phyloP scores from a whole-genome alignment of 2,888 invertebrate species.

The Latrodectus hesperus region DNA sequence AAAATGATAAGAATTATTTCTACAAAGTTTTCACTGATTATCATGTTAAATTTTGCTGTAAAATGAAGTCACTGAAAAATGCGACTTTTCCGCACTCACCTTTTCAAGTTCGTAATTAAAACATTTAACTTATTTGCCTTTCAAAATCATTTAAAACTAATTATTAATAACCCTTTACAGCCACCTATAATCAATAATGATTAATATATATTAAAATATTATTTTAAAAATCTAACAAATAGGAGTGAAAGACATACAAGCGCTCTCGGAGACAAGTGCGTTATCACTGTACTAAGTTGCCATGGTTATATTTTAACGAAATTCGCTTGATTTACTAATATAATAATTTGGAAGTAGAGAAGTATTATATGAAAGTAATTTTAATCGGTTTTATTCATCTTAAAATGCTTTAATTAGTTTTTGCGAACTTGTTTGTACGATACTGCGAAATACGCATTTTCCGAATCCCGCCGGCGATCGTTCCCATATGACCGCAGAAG shows the following conservation, averaged over 20 bases:
- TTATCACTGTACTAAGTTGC: not conserved
- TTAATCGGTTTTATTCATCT: not conserved
- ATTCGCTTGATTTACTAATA: not conserved
- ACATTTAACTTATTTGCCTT: not conserved
- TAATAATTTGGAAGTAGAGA: not conserved
- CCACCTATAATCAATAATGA: slow-evolving; percentile 14
- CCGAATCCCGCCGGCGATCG: not conserved
- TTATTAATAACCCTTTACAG: not conserved
- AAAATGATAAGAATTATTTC: no score
- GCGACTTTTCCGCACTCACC: not conserved
- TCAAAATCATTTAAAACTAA: not conserved
- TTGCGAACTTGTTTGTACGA: slow-evolving; percentile 49
- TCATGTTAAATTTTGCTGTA: not conserved
- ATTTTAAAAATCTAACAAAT: slow-evolving; percentile 3
- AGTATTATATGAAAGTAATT: not conserved
- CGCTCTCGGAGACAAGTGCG: not conserved
- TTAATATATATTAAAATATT: slow-evolving; percentile 13
- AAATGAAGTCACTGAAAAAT: not conserved
- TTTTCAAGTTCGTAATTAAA: not conserved
- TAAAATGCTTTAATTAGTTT: not conserved
- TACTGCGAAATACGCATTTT: slow-evolving; percentile 51
- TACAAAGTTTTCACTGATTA: no score
- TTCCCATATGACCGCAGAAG: no score
- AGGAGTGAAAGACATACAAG: not conserved
- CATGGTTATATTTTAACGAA: not conserved